A percentile compares a stretch with the other conserved stretches of the same genome.
phyloP scores from a whole-genome alignment of 2,888 invertebrate genomes.

The Onchidella celtica region DNA sequence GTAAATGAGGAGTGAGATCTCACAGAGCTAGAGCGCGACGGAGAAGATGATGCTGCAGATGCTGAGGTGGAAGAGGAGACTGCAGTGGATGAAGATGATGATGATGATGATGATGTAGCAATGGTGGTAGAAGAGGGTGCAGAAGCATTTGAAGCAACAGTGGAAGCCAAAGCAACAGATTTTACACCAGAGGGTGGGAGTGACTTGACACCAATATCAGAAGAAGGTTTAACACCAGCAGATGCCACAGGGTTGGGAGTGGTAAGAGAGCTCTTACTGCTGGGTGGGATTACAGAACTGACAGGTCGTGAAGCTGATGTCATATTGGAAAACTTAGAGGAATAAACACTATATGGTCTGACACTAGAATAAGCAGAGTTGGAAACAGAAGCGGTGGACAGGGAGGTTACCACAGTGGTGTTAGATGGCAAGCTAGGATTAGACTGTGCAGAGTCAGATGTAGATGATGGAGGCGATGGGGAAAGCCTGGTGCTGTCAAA shows the following conservation, averaged over 20 bases:
- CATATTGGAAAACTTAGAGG: background rate
- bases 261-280: background rate
- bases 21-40: conserved; percentile 2
- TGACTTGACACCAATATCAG: background rate
- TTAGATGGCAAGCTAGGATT: conserved; percentile 33
- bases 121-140: background rate
- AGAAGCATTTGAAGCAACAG: conserved; percentile 17
- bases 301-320: conserved; percentile 15
- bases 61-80: conserved; percentile 11
- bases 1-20: conserved; percentile 26
- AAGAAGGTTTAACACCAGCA: conserved; percentile 15
- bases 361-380: background rate
- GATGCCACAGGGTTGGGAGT: background rate
- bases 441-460: conserved; percentile 27
- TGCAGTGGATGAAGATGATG: conserved; percentile 20
- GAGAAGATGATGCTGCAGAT: background rate
- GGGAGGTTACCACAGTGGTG: conserved; percentile 20
- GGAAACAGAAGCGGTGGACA: conserved; percentile 1
- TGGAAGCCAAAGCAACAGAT: conserved; percentile 20
- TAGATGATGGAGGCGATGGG: background rate
- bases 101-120: background rate
- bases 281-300: conserved; percentile 1
- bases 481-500: conserved; percentile 7
- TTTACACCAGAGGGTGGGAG: background rate
- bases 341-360: conserved; percentile 16